Evolutionary conservation across 2,113 vertebrate genomes (phyloP).

Genomic region (Sterna hirundo): DNA sequence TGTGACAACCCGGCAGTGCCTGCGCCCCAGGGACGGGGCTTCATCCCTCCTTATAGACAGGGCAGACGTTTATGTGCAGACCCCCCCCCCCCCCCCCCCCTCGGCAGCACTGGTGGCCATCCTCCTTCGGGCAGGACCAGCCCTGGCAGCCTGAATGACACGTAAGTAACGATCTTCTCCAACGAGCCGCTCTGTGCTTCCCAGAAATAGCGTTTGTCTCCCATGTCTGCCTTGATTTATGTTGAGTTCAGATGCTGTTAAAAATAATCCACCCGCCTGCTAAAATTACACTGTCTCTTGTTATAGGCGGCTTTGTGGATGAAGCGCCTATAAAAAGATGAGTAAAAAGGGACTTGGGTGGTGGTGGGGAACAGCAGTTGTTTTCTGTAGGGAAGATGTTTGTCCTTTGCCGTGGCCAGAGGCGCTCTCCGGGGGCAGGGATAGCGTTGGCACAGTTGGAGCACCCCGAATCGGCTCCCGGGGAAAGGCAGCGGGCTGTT

Average conservation of each 20-base stretch:
- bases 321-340: not conserved
- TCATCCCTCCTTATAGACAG: not conserved
- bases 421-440: fast-evolving
- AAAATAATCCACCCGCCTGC: not conserved
- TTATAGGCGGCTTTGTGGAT: not conserved
- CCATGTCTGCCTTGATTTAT: not conserved
- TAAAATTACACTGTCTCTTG: not conserved
- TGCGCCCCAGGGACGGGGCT: fast-evolving
- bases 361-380: not conserved
- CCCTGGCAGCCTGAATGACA: fast-evolving
- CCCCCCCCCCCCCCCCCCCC: too few relatives aligned
- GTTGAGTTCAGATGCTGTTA: not conserved
- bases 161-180: fast-evolving
- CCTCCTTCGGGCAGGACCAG: not conserved
- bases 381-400: not conserved
- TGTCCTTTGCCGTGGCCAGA: not conserved
- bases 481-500: not conserved
- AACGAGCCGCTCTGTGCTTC: not conserved
- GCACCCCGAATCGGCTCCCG: fast-evolving
- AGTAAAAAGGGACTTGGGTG: not conserved
- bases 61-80: not conserved
- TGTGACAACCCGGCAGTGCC: fast-evolving
- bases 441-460: fast-evolving
- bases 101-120: fast-evolving
- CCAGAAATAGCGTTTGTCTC: not conserved